Evolutionary conservation across 2,888 invertebrate species (phyloP), one percentile per base, ranked within the genome.

Genomic region (Ceramica pisi): DNA sequence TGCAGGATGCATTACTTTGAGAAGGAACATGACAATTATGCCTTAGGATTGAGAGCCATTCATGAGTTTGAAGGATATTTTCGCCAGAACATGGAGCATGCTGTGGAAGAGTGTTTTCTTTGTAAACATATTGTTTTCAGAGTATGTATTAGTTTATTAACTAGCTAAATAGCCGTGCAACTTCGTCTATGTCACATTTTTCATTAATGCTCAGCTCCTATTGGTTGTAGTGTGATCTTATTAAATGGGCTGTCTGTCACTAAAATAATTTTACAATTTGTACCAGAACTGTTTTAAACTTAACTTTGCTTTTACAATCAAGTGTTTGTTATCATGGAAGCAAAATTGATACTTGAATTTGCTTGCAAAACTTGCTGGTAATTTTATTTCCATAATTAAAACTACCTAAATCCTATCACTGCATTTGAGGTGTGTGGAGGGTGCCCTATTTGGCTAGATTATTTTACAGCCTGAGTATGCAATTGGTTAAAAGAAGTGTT

Each of bases 31-130:
- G 88, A 87, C 46, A 93, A 94, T 77, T 96, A 93, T 86, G 93
- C 92, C 0, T 86, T 96, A 1, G 96, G 96, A 2, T 89, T 95
- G 41, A 81, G 95, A 81, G 92, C 93, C 2, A 94, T 95, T 14
- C 94, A 96, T 78, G 96, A 96, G 86, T 96, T 96, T 90, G 94
- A 96, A 75, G 88, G 92, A 0, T 96, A 96, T 72, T 85, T 96
- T 0, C 88, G 91, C 0, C 91, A 93, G 80, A 93, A 95, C 78
- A 92, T 96, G 92, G 93, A 94, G 0, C 94, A 94, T 59, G 86
- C 90, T 21, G 90, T 95, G 53, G 92, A 94, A 76, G 93, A 94
- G 70, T 96, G 96, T 77, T 90, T 88, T 53, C 87, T 95, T 48
- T 96, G 96, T 83, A 94, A 94, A 75, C 90, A 93, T 73, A 93